Percentiles rank a stretch among this genome's conserved stretches.
These are phyloP conservation scores for Agrilus cyanescens DNA, from an alignment of 2,888 invertebrate species.

Conservation along the genomic window DNA sequence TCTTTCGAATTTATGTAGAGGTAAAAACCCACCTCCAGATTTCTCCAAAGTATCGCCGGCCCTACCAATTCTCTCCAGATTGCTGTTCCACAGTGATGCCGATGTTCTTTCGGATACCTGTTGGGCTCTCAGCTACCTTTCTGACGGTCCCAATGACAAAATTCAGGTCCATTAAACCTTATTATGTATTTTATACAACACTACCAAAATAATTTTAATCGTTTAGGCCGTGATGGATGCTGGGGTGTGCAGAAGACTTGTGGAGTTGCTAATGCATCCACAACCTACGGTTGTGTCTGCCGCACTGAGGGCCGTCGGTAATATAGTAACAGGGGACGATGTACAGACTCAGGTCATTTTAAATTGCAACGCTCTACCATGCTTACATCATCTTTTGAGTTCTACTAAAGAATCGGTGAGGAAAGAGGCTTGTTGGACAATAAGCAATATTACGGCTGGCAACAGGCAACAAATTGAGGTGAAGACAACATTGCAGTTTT, in stretches of 20 bases:
- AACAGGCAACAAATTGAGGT: constrained; percentile 90
- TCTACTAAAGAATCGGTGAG: constrained; percentile 73
- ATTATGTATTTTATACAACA: too few relatives aligned
- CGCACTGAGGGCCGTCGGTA: constrained; percentile 91
- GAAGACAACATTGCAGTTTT: constrained; percentile 1
- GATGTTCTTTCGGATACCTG: constrained; percentile 91
- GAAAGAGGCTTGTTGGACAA: constrained; percentile 96
- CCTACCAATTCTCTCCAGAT: constrained; percentile 75
- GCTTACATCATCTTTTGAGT: constrained; percentile 63
- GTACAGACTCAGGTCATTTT: constrained; percentile 90
- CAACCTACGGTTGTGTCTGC: constrained; percentile 80
- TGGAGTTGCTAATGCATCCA: constrained; percentile 53
- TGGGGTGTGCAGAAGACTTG: constrained; percentile 67
- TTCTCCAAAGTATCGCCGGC: constrained; percentile 72
- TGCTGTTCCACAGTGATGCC: constrained; percentile 76
- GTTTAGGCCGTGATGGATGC: constrained; percentile 82
- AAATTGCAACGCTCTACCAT: constrained; percentile 80
- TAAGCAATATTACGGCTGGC: constrained; percentile 93
- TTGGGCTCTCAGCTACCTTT: constrained; percentile 93
- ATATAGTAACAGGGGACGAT: constrained; percentile 95
- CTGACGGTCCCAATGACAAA: constrained; percentile 94
- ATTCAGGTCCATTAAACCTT: too few relatives aligned
- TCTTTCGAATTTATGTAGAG: constrained; percentile 91
- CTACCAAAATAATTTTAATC: background rate
- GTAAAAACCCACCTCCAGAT: constrained; percentile 92